A percentile compares a stretch with the other conserved stretches of the same genome.
Evolutionary conservation across 2,797 vertebrate species (phyloP).

Genomic region (Syndactyla subalaris): DNA sequence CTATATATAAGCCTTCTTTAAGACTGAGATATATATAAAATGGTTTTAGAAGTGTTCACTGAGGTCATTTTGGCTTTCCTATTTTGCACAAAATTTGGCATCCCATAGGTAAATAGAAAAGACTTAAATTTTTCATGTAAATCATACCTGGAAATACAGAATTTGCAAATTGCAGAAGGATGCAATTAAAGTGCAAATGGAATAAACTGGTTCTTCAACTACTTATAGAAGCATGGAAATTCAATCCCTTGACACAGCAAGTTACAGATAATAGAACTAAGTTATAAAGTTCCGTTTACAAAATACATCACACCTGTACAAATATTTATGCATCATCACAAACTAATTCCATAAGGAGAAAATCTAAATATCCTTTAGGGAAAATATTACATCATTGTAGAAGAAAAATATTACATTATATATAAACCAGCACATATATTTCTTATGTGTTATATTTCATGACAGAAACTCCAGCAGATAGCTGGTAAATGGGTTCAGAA

Average conservation of each 20-base stretch:
- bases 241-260: neutral
- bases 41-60: neutral
- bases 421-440: neutral
- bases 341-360: neutral
- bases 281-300: neutral
- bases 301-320: neutral
- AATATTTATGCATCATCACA: neutral
- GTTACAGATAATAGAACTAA: neutral
- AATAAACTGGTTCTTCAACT: neutral
- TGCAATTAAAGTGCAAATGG: neutral
- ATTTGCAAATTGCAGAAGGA: neutral
- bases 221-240: neutral
- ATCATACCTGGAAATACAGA: neutral
- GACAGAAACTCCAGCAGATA: neutral
- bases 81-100: neutral
- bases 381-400: neutral
- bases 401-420: neutral
- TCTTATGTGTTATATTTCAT: neutral
- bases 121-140: neutral
- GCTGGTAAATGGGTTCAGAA: neutral
- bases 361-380: neutral
- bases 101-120: neutral
- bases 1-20: slow-evolving; percentile 29
- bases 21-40: slow-evolving; percentile 1
- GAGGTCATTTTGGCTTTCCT: neutral